phyloP scores from a whole-genome alignment of 2,113 vertebrate genomes.

The Genyomyrus donnyi region DNA sequence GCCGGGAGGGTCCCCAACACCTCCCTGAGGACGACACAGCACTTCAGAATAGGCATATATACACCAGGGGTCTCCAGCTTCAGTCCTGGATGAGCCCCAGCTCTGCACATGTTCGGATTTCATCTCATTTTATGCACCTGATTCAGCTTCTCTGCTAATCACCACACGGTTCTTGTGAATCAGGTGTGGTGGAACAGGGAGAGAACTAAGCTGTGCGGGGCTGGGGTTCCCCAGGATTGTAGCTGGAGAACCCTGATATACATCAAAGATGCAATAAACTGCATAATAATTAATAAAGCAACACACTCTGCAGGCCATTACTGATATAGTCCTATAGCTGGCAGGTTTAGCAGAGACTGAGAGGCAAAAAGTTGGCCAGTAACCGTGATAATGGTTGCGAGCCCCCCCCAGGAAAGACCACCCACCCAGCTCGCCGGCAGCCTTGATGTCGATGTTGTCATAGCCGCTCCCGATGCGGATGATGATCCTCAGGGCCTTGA shows the following conservation, averaged over 20 bases:
- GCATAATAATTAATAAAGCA: not conserved
- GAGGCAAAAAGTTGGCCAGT: not conserved
- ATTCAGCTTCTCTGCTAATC: no score
- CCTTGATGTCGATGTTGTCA: slow-evolving; percentile 98
- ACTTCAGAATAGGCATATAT: not conserved
- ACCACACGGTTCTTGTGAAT: no score
- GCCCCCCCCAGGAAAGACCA: not conserved
- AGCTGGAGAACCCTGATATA: no score
- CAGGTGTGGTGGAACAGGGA: no score
- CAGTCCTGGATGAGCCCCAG: no score
- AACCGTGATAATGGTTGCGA: not conserved
- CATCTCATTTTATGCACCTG: no score
- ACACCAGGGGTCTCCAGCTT: not conserved
- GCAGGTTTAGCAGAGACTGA: not conserved
- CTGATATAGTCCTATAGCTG: not conserved
- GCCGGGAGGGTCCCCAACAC: not conserved
- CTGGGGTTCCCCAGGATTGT: no score
- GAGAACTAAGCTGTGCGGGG: no score
- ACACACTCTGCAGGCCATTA: not conserved
- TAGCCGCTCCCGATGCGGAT: slow-evolving; percentile 96
- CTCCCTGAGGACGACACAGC: not conserved
- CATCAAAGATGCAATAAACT: not conserved
- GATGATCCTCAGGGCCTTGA: slow-evolving; percentile 91
- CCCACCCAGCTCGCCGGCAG: slow-evolving; percentile 87
- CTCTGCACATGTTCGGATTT: no score